Conservation (phyloP, 2,888 invertebrate genomes). For the Ceriagrion tenellum region DNA sequence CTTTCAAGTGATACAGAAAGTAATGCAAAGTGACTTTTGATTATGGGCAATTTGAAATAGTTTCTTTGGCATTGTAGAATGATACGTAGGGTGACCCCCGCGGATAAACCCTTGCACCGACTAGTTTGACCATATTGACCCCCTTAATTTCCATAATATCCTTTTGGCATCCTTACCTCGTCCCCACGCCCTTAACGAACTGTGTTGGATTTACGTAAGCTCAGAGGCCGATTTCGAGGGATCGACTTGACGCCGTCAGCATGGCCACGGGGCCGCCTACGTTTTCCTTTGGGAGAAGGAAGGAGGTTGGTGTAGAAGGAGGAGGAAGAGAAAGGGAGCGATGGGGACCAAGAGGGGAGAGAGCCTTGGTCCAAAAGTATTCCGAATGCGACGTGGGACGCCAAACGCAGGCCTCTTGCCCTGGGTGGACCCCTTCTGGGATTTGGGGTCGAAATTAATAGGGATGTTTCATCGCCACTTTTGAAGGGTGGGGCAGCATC, state of each 20-base stretch:
- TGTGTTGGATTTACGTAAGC: background rate
- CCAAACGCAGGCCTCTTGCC: background rate
- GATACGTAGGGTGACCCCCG: too few species aligned
- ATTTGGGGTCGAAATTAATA: background rate
- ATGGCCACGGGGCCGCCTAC: background rate
- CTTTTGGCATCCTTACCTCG: background rate
- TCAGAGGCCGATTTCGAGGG: conserved; percentile 8
- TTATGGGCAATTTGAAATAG: too few species aligned
- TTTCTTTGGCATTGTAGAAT: too few species aligned
- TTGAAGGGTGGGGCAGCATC: background rate
- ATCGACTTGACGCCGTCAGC: background rate
- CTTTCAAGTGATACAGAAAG: too few species aligned
- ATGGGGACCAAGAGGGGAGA: background rate
- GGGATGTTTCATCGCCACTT: background rate
- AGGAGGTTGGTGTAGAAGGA: background rate
- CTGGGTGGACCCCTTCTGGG: background rate
- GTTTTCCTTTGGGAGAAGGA: background rate
- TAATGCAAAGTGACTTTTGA: too few species aligned
- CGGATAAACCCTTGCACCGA: too few species aligned
- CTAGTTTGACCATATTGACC: too few species aligned
- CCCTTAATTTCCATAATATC: too few species aligned
- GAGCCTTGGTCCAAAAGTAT: background rate
- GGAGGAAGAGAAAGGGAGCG: background rate
- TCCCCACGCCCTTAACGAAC: background rate
- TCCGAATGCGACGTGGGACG: conserved; percentile 21